A percentile compares a stretch with the other conserved stretches of the same genome.
phyloP scores from a whole-genome alignment of 1,140 invertebrate species.

The Sogatella furcifera region DNA sequence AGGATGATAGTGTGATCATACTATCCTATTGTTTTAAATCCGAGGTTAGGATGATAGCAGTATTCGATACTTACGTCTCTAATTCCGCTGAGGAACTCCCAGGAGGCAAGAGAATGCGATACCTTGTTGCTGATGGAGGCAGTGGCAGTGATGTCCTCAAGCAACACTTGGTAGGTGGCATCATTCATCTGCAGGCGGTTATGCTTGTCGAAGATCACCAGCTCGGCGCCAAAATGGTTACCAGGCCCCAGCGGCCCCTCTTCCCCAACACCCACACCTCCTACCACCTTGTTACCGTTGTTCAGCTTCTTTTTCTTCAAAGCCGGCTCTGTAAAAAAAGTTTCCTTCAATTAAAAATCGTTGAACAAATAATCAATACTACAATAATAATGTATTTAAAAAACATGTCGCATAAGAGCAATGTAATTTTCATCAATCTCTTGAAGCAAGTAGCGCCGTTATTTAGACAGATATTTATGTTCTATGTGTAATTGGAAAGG shows the following conservation, averaged over 20 bases:
- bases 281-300: constrained; percentile 25
- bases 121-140: constrained; percentile 51
- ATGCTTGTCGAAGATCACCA: constrained; percentile 84
- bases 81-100: constrained; percentile 71
- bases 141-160: constrained; percentile 56
- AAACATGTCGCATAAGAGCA: too few relatives aligned
- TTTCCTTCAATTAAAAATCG: too few relatives aligned
- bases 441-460: too few relatives aligned
- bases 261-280: not conserved
- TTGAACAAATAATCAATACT: too few relatives aligned
- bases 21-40: too few relatives aligned
- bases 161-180: constrained; percentile 78
- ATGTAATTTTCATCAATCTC: too few relatives aligned
- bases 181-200: constrained; percentile 74
- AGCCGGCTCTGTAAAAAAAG: constrained; percentile 40
- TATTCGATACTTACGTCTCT: constrained; percentile 35
- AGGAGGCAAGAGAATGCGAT: constrained; percentile 43
- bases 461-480: too few relatives aligned
- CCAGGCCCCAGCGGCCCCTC: constrained; percentile 41
- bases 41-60: not conserved
- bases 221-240: constrained; percentile 68
- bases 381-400: too few relatives aligned
- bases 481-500: too few relatives aligned
- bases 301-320: constrained; percentile 45
- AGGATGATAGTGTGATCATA: not conserved